Base-by-base conservation (phyloP, 2,888 invertebrate genomes). In the Erebia aethiops region DNA sequence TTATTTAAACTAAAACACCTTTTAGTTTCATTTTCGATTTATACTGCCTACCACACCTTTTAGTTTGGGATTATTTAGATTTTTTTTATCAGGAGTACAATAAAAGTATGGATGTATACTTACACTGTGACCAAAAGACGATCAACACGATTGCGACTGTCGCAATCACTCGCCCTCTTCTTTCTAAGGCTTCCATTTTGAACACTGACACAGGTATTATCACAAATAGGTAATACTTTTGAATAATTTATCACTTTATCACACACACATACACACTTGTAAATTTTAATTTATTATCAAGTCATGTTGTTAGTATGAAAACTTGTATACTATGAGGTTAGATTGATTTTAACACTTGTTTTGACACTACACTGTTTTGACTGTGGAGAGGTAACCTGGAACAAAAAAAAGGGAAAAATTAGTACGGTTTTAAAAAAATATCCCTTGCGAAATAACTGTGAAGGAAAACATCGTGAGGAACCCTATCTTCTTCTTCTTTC, bases 101-200 rank as follows among this genome's bases (percentile, higher is more conserved):
- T n/a, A n/a, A 21, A 21, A 1, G 21, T 21, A 43, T 43, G 11
- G 11, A 9, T n/a, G 35, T 13, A 64, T 72, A 92, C 92, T 92
- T 80, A 93, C 93, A 91, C 79, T 90, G 87, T 68, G 85, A 86
- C 81, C 87, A 88, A 76, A 92, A 85, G 14, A 87, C 80, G 78
- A 92, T 83, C 76, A 88, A 78, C n/a, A 89, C 49, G 46, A 90
- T 81, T 10, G 84, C 84, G 11, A 82, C 81, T 8, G 86, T 75
- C 26, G 85, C 85, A 68, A 85, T 41, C 7, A 83, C 1, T 70
- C 78, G 87, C 70, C 86, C 84, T 81, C 90, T 85, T 82, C 92
- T 84, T 79, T 93, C 92, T 71, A 90, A 80, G 52, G 91, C 93
- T 82, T 93, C 93, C 93, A 93, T 92, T 87, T 84, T 88, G 72